Evolutionary conservation across 2,113 vertebrate genomes (phyloP).

Genomic region (Ammodytes marinus): DNA sequence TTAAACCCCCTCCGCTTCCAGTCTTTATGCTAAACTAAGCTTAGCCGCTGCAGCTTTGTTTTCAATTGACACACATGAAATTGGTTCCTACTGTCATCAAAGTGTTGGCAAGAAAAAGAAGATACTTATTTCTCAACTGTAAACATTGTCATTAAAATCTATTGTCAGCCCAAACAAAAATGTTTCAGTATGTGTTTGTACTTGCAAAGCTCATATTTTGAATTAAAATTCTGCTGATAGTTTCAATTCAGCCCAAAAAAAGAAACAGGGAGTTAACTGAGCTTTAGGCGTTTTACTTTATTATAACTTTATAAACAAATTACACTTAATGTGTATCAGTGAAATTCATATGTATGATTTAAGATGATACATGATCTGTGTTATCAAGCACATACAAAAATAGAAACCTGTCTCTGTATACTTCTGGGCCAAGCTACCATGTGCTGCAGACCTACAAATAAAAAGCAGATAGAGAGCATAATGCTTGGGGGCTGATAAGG

Average conservation of each 20-base stretch:
- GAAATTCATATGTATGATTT: background rate
- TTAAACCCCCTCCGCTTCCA: background rate
- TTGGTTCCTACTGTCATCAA: background rate
- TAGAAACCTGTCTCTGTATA: slow-evolving; percentile 14
- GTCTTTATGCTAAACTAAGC: background rate
- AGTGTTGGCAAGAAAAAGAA: background rate
- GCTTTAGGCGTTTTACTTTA: background rate
- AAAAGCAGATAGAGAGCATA: slow-evolving; percentile 53
- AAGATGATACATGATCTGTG: background rate
- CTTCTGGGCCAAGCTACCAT: slow-evolving; percentile 31
- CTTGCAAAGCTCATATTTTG: background rate
- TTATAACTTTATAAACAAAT: background rate
- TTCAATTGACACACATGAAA: background rate
- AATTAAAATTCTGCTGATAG: slow-evolving; percentile 8
- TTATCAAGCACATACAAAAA: slow-evolving; percentile 12
- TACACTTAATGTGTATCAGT: background rate
- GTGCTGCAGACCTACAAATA: slow-evolving; percentile 10
- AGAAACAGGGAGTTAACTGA: slow-evolving; percentile 9
- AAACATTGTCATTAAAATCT: background rate
- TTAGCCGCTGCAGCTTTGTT: background rate
- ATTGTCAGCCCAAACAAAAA: background rate
- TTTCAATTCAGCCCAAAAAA: slow-evolving; percentile 18
- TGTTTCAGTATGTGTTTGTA: background rate
- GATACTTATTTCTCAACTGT: background rate
- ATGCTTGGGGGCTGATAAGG: slow-evolving; percentile 76